Conservation (phyloP, 2,113 vertebrate genomes). For the Sclerurus mexicanus region DNA sequence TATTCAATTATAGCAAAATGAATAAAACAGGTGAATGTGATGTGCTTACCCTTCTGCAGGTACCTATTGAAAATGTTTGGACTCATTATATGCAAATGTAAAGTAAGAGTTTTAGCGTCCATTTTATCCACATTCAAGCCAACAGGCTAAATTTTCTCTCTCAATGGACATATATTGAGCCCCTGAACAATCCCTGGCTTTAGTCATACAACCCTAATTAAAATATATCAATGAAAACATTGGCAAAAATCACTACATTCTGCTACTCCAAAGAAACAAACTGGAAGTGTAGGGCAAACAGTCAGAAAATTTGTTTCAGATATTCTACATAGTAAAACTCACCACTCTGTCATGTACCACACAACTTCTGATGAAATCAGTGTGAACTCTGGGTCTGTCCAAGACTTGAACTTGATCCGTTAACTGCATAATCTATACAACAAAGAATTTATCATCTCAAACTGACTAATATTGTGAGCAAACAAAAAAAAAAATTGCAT, state of each 20-base stretch:
- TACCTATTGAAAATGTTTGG: neutral
- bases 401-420: neutral
- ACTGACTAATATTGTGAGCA: neutral
- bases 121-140: neutral
- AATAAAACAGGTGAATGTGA: neutral
- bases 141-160: neutral
- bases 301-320: neutral
- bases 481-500: neutral
- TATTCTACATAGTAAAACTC: neutral
- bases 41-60: neutral
- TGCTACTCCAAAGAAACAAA: neutral
- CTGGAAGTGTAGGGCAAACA: neutral
- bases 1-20: neutral
- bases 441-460: neutral
- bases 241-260: neutral
- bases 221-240: neutral
- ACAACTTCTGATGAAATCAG: neutral
- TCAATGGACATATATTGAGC: neutral
- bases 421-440: neutral
- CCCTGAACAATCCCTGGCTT: neutral
- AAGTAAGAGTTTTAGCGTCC: neutral
- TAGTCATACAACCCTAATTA: neutral
- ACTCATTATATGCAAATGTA: neutral
- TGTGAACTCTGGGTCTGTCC: rapidly evolving
- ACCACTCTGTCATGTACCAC: neutral